Evolutionary conservation across 2,888 invertebrate species (phyloP), one percentile per base, ranked within the genome.

Genomic region (Trichacis sp.): DNA sequence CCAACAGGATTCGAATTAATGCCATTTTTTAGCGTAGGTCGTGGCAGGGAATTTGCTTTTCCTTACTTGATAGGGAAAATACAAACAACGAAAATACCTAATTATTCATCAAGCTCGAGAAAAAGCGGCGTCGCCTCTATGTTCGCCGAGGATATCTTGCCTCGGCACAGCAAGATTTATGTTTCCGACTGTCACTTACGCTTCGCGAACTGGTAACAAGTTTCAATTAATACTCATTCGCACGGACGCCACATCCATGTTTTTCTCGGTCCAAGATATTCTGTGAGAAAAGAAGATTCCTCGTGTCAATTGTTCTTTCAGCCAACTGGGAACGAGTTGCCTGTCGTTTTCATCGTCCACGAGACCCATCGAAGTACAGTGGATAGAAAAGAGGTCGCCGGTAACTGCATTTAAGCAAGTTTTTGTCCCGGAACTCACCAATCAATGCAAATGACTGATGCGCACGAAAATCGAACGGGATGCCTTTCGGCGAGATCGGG

Each of bases 401-500:
- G 73, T 72, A 72, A 76, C 74, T 73, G 73, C 80, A 77, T 79
- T 78, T 76, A 76, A 78, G 76, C 75, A 74, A 77, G 77, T 81
- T 80, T 81, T 81, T 81, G 74, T 72, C 54, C 4, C 48, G 50
- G 71, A 74, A 77, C 71, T 68, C 58, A 72, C 72, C 75, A 77
- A 78, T 80, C 80, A 75, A 77, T 78, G 76, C 72, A 65, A 75
- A 81, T 81, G 81, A 81, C 79, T 80, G 74, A 79, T 81, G 75
- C 74, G 68, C 73, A 77, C 71, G 74, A 80, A 78, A 81, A 78
- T 78, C 72, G 76, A 73, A 76, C 74, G 73, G 76, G 77, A 77
- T 74, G 73, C 68, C 42, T 36, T 40, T 64, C 52, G 65, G 67
- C 65, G 67, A 69, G 72, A 68, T 64, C 57, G 48, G 56, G 29